Evolutionary conservation across 2,113 vertebrate species (phyloP).

Genomic region (Oreochromis spilurus): DNA sequence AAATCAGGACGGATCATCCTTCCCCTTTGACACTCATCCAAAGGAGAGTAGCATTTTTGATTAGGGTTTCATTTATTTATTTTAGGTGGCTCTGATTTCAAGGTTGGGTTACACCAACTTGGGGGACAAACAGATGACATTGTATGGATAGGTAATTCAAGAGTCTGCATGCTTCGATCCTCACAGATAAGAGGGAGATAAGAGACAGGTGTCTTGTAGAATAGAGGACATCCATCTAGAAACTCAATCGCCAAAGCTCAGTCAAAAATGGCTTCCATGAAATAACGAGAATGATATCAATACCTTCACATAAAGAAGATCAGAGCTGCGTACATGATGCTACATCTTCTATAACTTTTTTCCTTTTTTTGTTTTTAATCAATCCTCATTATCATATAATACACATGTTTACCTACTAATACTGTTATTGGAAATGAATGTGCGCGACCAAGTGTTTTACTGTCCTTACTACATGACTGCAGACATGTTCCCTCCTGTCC

Average conservation of each 20-base stretch:
- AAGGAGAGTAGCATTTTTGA: constrained; percentile 66
- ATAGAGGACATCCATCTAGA: constrained; percentile 67
- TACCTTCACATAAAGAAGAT: constrained; percentile 15
- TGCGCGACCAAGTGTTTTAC: neutral
- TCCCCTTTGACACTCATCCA: constrained; percentile 66
- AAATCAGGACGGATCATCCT: constrained; percentile 71
- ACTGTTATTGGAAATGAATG: neutral
- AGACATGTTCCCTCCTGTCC: constrained; percentile 20
- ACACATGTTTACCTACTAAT: neutral
- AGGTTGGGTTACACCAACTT: constrained; percentile 67
- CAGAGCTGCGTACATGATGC: neutral
- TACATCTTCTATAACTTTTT: neutral
- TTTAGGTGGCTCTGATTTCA: constrained; percentile 69
- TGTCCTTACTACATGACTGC: neutral
- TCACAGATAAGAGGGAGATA: constrained; percentile 69
- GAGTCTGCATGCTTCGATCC: constrained; percentile 71
- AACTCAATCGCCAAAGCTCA: constrained; percentile 61
- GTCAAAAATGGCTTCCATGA: constrained; percentile 55
- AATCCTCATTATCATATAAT: neutral
- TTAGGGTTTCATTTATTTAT: constrained; percentile 73
- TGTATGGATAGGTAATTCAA: constrained; percentile 67
- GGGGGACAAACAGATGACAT: constrained; percentile 70
- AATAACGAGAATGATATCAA: constrained; percentile 45
- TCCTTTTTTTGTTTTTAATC: neutral
- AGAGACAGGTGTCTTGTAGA: constrained; percentile 64